These are phyloP conservation scores for Cotesia glomerata DNA, from an alignment of 1,140 invertebrate genomes.

Conservation along the genomic window DNA sequence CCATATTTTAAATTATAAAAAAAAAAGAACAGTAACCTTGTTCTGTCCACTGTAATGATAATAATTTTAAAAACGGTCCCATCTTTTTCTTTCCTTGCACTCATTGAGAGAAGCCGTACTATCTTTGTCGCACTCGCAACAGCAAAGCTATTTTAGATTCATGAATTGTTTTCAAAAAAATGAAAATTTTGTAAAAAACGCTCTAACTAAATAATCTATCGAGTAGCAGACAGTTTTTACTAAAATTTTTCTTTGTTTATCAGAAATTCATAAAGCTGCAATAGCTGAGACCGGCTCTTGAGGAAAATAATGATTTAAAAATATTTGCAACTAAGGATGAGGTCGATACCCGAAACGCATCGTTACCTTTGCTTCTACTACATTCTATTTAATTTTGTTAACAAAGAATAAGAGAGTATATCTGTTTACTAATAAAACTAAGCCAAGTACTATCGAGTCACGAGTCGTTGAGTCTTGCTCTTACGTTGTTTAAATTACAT, in stretches of 20 bases:
- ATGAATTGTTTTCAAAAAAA: too few relatives aligned
- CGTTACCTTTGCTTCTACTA: constrained; percentile 41
- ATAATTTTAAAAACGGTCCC: too few relatives aligned
- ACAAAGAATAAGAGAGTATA: too few relatives aligned
- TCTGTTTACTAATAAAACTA: constrained; percentile 24
- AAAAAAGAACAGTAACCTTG: constrained; percentile 1
- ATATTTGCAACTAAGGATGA: constrained; percentile 27
- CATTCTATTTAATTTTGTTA: too few relatives aligned
- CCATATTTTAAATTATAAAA: not conserved
- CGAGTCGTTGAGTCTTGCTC: constrained; percentile 39
- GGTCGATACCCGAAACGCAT: constrained; percentile 63
- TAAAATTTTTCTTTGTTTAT: too few relatives aligned
- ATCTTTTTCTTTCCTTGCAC: too few relatives aligned
- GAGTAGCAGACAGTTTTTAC: too few relatives aligned
- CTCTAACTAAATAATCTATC: too few relatives aligned
- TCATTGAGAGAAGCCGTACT: too few relatives aligned
- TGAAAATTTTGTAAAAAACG: too few relatives aligned
- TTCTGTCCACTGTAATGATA: not conserved
- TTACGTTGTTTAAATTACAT: constrained; percentile 27
- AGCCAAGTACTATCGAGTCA: constrained; percentile 45
- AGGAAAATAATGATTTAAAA: constrained; percentile 27
- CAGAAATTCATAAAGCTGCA: constrained; percentile 31
- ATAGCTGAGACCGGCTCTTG: constrained; percentile 23
- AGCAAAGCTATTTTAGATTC: too few relatives aligned
- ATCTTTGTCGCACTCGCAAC: too few relatives aligned